Conservation (phyloP, 2,888 invertebrate genomes). For the Spialia ferax region DNA sequence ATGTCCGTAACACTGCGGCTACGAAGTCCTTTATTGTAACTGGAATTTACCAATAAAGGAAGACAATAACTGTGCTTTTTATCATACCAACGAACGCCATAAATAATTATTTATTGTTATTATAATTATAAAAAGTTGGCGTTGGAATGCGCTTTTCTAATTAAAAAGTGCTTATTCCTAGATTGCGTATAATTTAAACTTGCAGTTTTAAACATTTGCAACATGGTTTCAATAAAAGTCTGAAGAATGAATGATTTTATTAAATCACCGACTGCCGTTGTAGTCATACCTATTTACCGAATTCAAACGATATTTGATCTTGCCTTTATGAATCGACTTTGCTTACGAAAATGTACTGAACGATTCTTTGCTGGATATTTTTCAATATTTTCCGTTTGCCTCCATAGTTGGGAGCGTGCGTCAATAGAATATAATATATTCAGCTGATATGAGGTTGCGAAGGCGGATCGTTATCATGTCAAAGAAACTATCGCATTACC, state of each 20-base stretch:
- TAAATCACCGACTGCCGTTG: no score
- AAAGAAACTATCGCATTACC: conserved; percentile 83
- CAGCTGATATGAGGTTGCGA: conserved; percentile 67
- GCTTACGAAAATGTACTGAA: conserved; percentile 41
- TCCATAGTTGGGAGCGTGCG: conserved; percentile 53
- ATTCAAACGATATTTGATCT: conserved; percentile 35
- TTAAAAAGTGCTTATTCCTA: no score
- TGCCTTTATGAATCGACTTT: conserved; percentile 29
- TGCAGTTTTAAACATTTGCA: no score
- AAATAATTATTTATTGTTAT: no score
- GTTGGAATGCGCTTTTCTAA: no score
- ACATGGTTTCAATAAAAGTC: no score
- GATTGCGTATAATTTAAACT: no score
- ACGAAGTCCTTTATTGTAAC: conserved; percentile 66
- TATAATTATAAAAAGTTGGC: no score
- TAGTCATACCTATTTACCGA: no score
- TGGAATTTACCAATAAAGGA: conserved; percentile 61
- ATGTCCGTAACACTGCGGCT: conserved; percentile 52
- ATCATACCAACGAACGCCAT: no score
- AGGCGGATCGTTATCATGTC: conserved; percentile 82
- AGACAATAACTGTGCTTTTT: conserved; percentile 64
- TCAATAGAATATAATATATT: conserved; percentile 76
- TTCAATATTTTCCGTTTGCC: conserved; percentile 63
- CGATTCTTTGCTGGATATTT: conserved; percentile 53
- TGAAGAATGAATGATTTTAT: no score